These are phyloP conservation scores for Eudemis profundana DNA, from an alignment of 2,888 invertebrate genomes.

Conservation along the genomic window DNA sequence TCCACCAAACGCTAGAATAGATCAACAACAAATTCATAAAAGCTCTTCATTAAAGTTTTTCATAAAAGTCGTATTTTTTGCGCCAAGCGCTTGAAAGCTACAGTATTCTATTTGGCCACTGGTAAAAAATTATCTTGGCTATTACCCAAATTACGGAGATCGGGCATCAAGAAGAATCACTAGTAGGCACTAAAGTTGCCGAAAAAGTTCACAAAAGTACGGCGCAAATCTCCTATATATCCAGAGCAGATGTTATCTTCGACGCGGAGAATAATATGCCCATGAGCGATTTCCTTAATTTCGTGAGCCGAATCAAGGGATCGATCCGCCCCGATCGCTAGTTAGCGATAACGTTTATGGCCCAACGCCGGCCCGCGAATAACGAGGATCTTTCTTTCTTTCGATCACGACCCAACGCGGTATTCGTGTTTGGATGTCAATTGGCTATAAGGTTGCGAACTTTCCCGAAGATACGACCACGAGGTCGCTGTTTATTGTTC, in stretches of 20 bases:
- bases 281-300: conserved; percentile 86
- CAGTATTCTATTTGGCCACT: conserved; percentile 4
- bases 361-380: conserved; percentile 73
- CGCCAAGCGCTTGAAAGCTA: conserved; percentile 4
- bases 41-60: too few relatives aligned
- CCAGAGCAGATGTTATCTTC: conserved; percentile 60
- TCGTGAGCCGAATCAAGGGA: conserved; percentile 82
- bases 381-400: conserved; percentile 73
- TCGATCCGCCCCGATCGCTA: conserved; percentile 83
- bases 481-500: conserved; percentile 57
- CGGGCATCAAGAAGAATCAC: conserved; percentile 34
- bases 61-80: neutral
- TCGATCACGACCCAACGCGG: conserved; percentile 77
- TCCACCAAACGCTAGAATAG: too few relatives aligned
- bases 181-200: conserved; percentile 41
- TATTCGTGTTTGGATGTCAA: conserved; percentile 81
- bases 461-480: conserved; percentile 55
- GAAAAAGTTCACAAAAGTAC: conserved; percentile 42
- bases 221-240: conserved; percentile 47
- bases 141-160: conserved; percentile 37
- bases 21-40: too few relatives aligned
- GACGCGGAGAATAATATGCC: conserved; percentile 78
- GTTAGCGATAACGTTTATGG: conserved; percentile 82
- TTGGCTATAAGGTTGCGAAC: conserved; percentile 78
- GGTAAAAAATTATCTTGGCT: conserved; percentile 37